These are phyloP conservation scores for Tenualosa ilisha DNA, from an alignment of 2,797 vertebrate species.

Conservation along the genomic window DNA sequence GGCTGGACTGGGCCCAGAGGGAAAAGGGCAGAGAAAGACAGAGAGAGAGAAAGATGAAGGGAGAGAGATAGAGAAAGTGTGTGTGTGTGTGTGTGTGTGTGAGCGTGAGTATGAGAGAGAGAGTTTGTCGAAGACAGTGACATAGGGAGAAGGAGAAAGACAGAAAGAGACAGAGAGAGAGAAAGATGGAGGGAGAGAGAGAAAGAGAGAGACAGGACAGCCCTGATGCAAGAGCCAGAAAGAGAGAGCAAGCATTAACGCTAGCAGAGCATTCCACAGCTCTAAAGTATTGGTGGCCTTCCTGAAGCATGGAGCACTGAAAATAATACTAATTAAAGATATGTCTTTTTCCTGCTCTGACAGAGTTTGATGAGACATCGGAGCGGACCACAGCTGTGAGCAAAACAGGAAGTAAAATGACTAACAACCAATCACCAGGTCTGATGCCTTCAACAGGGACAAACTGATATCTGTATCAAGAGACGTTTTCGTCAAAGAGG, in stretches of 20 bases:
- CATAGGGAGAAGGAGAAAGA: neutral
- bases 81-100: neutral
- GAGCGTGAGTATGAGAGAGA: neutral
- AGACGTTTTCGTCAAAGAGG: neutral
- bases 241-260: neutral
- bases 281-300: neutral
- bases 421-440: neutral
- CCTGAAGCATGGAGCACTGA: neutral
- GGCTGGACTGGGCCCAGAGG: neutral
- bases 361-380: neutral
- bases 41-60: neutral
- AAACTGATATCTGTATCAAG: neutral
- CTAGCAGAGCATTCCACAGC: neutral
- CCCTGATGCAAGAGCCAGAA: neutral
- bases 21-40: neutral
- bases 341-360: neutral
- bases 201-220: neutral
- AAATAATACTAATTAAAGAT: neutral
- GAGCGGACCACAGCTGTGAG: neutral
- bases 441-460: neutral
- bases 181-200: neutral
- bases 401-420: neutral
- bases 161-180: neutral
- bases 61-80: neutral
- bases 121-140: neutral